Evolutionary conservation across 2,113 vertebrate species (phyloP), one percentile per base, ranked within the genome.

Genomic region (Miniopterus natalensis): DNA sequence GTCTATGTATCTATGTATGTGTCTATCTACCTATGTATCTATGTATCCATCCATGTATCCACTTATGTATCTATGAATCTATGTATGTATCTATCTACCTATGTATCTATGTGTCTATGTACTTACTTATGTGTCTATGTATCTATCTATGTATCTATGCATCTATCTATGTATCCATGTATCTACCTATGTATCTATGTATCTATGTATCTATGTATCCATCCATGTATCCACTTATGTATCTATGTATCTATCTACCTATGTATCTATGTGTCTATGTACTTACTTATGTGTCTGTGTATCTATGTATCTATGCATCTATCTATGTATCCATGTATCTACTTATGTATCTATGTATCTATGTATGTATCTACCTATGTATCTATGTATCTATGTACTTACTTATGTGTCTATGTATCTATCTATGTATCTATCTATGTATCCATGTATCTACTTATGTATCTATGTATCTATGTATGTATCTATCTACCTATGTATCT

Each of bases 51-150:
- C 36, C 2, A 8, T 49, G 12, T 2, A 40, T 42, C 45, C 12
- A 5, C 2, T 2, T 36, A 36, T 8, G 20, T 4, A 51, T n/a
- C 27, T 18, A 25, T 36, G 6, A 0, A 25, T 45, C 6, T 7
- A 25, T 3, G 61, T 17, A 53, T 40, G 6, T 17, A 9, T 5
- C 2, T 4, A 21, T 70, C 74, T 17, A 53, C 1, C 74, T 17
- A 53, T 40, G 6, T 17, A 9, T 5, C 2, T 4, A 21, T 70
- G 36, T 2, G 9, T 21, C 73, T 20, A 42, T n/a, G n/a, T n/a
- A n/a, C n/a, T n/a, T n/a, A n/a, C n/a, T n/a, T n/a, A n/a, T n/a
- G n/a, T n/a, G n/a, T n/a, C n/a, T 31, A 11, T 12, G 25, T 63
- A 13, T 29, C 5, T 63, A 13, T 29, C 5, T 2, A 42, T 14